These are phyloP conservation scores for Enteromius unitaeniatus DNA, from an alignment of 2,797 vertebrate genomes.

Conservation along the genomic window DNA sequence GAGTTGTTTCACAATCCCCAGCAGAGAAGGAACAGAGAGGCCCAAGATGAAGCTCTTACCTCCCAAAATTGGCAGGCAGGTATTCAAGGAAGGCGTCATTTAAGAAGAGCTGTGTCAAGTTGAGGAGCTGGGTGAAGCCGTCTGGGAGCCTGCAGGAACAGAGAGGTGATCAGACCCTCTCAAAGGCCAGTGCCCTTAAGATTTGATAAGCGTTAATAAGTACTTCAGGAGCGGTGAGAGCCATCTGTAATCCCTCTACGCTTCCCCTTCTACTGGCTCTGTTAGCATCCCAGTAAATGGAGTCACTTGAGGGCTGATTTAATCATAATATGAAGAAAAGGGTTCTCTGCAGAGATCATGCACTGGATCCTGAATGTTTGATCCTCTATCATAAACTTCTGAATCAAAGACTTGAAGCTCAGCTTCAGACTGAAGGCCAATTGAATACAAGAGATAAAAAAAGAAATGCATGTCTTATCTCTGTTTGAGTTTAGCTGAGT, in stretches of 20 bases:
- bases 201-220: conserved; percentile 47
- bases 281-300: conserved; percentile 30
- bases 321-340: conserved; percentile 36
- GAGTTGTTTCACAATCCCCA: conserved; percentile 16
- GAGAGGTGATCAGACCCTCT: conserved; percentile 46
- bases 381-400: conserved; percentile 16
- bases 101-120: conserved; percentile 98
- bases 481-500: not conserved
- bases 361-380: conserved; percentile 3
- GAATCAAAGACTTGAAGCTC: not conserved
- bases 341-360: conserved; percentile 1
- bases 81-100: conserved; percentile 99
- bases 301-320: conserved; percentile 33
- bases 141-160: conserved; percentile 88
- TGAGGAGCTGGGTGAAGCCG: conserved; percentile 98
- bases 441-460: not conserved
- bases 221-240: conserved; percentile 35
- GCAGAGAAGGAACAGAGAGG: not conserved
- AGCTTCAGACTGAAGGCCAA: conserved; percentile 20
- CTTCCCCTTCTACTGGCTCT: conserved; percentile 21
- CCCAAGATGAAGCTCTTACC: conserved; percentile 79
- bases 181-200: conserved; percentile 52
- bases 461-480: conserved; percentile 24
- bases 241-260: conserved; percentile 53
- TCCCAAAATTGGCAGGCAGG: conserved; percentile 98